Percentiles rank a stretch among this genome's conserved stretches.
Conservation (phyloP, 2,888 invertebrate genomes). For the Drosophila yooni region DNA sequence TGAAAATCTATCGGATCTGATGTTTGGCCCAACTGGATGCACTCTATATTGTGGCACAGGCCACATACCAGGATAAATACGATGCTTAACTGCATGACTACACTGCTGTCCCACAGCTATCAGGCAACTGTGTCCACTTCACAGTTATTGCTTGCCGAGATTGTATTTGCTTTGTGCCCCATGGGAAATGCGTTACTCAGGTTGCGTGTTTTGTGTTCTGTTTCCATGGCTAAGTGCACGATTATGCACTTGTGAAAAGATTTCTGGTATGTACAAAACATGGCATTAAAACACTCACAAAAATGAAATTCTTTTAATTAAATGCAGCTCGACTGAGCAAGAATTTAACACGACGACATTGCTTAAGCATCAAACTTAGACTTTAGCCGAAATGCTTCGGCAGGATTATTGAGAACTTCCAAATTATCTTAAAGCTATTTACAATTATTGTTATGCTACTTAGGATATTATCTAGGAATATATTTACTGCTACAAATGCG, state of each 20-base stretch:
- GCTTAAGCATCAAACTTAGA: no score
- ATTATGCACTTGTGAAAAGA: conserved; percentile 13
- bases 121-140: conserved; percentile 40
- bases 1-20: background rate
- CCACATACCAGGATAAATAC: background rate
- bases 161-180: background rate
- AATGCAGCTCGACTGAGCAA: background rate
- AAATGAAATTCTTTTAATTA: background rate
- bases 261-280: conserved; percentile 1
- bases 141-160: background rate
- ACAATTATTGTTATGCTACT: no score
- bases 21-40: background rate
- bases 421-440: no score
- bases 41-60: background rate
- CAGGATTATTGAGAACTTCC: no score
- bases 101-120: conserved; percentile 12
- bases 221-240: conserved; percentile 8
- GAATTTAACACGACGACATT: no score
- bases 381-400: no score
- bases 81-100: conserved; percentile 21
- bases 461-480: no score
- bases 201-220: conserved; percentile 17
- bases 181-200: background rate
- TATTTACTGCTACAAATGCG: no score
- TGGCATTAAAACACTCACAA: background rate